Percentiles rank a stretch among this genome's conserved stretches.
These are phyloP conservation scores for Propsilocerus akamusi DNA, from an alignment of 1,140 invertebrate species.

Conservation along the genomic window DNA sequence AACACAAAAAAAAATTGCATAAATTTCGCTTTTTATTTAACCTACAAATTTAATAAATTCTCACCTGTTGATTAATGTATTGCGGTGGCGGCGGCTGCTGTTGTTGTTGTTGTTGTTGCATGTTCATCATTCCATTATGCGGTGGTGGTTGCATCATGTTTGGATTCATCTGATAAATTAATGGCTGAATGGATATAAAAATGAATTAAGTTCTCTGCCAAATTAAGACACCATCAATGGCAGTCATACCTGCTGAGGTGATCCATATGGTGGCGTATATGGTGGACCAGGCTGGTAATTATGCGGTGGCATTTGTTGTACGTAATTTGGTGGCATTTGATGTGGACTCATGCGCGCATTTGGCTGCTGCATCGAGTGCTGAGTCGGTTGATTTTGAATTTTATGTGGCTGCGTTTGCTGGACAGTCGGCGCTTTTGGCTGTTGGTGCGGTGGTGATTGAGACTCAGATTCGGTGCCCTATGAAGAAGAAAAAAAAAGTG, in stretches of 20 bases:
- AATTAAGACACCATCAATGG: background rate
- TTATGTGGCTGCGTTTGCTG: background rate
- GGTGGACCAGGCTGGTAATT: background rate
- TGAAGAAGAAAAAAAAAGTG: too few species aligned
- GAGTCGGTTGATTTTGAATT: background rate
- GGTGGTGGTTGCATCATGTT: constrained; percentile 2
- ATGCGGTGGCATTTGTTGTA: background rate
- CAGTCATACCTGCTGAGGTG: background rate
- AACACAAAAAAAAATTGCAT: too few species aligned
- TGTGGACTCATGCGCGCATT: background rate
- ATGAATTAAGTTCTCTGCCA: background rate
- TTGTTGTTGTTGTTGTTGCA: constrained; percentile 1
- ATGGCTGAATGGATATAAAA: background rate
- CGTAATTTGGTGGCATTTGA: too few species aligned
- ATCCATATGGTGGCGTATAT: constrained; percentile 1
- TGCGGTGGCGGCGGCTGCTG: background rate
- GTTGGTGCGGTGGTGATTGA: background rate
- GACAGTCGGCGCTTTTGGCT: background rate
- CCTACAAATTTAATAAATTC: too few species aligned
- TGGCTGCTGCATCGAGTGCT: background rate
- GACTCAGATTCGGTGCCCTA: background rate
- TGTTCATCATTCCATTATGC: constrained; percentile 1
- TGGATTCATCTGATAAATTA: background rate
- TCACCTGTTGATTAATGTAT: constrained; percentile 3
- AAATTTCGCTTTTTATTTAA: too few species aligned